Base-by-base conservation (phyloP, 2,888 invertebrate genomes). In the Amblyteles armatorius region DNA sequence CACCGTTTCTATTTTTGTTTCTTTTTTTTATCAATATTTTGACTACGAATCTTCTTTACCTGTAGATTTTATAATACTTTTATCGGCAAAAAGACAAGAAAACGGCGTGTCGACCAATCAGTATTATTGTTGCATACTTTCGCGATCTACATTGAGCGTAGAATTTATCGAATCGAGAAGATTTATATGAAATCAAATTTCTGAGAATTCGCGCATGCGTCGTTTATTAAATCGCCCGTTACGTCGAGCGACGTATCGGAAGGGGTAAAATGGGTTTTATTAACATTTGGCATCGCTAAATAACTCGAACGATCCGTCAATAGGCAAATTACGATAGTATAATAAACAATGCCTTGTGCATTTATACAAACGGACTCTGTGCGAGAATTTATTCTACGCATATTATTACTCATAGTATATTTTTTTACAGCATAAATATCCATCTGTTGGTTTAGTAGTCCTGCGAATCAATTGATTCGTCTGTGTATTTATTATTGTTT, bases 111-210 rank as follows among this genome's bases (percentile, higher is more conserved):
- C 79, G 79, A 82, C 48, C 72, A 52, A 76, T 85, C 85, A 85
- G 85, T 85, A 85, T 85, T 85, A 85, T 79, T 79, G 60, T 71
- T 63, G 33, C 55, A 81, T 65, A 60, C 57, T 76, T 55, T 33
- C 33, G 40, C 57, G 26, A 22, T 74, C 22, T 55, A 29, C 16
- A 6, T 19, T 55, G 19, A 60, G 48, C 44, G 36, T 60, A 60
- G 63, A 33, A 33, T 55, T 65, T 52, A n/a, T 65, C 26, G n/a
- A 11, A 50, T 67, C 57, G 26, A 57, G 26, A 22, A 13, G n/a
- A 52, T 52, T 3, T 73, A 52, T 67, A 52, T 55, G 11, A 40
- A n/a, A 67, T 36, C 13, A 19, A 36, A 22, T 69, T 50, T 19
- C n/a, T 69, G 26, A 26, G 33, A n/a, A 16, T 69, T 63, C 26